Evolutionary conservation across 2,888 invertebrate genomes (phyloP), one percentile per base, ranked within the genome.

Genomic region (Dryobota labecula): DNA sequence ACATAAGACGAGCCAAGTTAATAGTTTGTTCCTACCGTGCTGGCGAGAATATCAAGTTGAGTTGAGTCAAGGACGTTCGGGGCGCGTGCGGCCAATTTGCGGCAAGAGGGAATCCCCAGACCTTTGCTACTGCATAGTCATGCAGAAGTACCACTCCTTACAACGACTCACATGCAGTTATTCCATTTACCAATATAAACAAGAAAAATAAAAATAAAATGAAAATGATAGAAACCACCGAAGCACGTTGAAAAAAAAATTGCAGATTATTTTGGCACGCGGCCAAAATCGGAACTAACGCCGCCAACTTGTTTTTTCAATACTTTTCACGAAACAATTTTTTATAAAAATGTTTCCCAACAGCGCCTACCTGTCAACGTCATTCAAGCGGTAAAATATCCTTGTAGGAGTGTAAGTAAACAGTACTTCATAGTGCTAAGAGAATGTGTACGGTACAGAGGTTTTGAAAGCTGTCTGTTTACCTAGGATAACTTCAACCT

Each of bases 91-190:
- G 60, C 64, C 82, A 82, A 82, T 79, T 78, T 71, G 79, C 61
- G 83, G 79, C 64, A 56, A 51, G 67, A 71, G 79, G 79, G 83
- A 78, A 78, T 79, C 78, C 79, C 79, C 82, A 67, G 72, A 49
- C 56, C 64, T 30, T 57, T 33, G 18, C 67, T 64, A 38, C 38
- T 11, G 15, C 20, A 57, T 15, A 24, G 9, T 20, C 11, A 20
- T 5, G 13, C 72, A 65, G 79, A 82, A 79, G 64, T 6, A 13
- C 49, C 53, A 78, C 43, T 63, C 13, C 41, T n/a, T 33, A 43
- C 30, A 27, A 43, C 1, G n/a, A 15, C 24, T 2, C 2, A 7
- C 15, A 33, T 0, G 1, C 1, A 27, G 7, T 33, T 24, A 9
- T 24, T 43, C 6, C 9, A 20, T 45, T 15, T 0, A 11, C 2